Percentiles rank a stretch among this genome's conserved stretches.
phyloP scores from a whole-genome alignment of 2,113 vertebrate genomes.

The Oxygymnocypris stewartii region DNA sequence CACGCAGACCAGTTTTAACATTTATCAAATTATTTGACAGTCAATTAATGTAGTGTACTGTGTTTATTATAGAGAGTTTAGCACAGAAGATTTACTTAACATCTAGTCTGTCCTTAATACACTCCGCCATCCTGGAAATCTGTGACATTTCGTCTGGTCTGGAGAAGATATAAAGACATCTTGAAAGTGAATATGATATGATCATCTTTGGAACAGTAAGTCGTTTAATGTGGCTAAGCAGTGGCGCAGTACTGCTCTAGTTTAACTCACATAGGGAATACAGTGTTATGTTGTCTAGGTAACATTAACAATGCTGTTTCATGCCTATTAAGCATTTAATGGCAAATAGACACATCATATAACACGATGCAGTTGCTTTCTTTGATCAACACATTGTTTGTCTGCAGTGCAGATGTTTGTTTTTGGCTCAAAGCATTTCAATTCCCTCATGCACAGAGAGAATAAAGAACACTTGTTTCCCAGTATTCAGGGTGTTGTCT shows the following conservation, averaged over 20 bases:
- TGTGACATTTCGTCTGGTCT: not conserved
- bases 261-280: not conserved
- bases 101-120: not conserved
- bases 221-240: not conserved
- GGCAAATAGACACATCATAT: slow-evolving; percentile 1
- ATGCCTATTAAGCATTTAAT: slow-evolving; percentile 1
- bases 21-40: not conserved
- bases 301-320: not conserved
- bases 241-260: not conserved
- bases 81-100: not conserved
- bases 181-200: slow-evolving; percentile 10
- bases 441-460: not conserved
- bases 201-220: slow-evolving; percentile 19
- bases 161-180: slow-evolving; percentile 4
- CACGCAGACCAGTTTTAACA: not conserved
- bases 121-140: not conserved
- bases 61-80: not conserved
- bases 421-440: not conserved
- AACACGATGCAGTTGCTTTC: not conserved
- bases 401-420: not conserved
- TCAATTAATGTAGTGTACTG: not conserved
- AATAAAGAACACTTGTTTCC: no score
- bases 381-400: not conserved
- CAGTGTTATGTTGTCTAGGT: slow-evolving; percentile 1
- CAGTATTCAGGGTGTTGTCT: no score